A percentile compares a stretch with the other conserved stretches of the same genome.
phyloP scores from a whole-genome alignment of 2,888 invertebrate genomes.

The Mimachlamys varia region DNA sequence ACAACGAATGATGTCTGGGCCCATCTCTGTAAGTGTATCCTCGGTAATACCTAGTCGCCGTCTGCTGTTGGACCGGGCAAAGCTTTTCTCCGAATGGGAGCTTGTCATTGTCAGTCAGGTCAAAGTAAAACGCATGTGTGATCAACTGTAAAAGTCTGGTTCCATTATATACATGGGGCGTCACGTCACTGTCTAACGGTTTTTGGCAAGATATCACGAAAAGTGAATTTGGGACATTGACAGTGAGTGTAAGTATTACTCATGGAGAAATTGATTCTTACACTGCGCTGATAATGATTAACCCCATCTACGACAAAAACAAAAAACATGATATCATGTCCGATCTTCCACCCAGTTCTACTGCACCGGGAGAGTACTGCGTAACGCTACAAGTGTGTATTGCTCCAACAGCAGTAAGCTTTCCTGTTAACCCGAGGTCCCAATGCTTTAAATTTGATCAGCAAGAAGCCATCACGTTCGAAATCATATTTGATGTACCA shows the following conservation, averaged over 20 bases:
- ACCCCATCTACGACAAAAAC: not conserved
- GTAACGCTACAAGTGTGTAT: not conserved
- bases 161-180: not conserved
- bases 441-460: not conserved
- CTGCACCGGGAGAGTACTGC: not conserved
- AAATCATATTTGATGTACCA: not conserved
- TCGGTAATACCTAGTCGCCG: not conserved
- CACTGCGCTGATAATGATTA: not conserved
- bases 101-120: slow-evolving; percentile 28
- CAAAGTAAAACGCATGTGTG: not conserved
- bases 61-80: not conserved
- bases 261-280: not conserved
- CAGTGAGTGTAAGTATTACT: not conserved
- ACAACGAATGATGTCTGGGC: slow-evolving; percentile 6
- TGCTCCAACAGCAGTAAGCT: not conserved
- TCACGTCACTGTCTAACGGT: slow-evolving; percentile 4
- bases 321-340: not conserved
- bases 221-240: slow-evolving; percentile 11
- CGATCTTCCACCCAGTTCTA: not conserved
- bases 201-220: slow-evolving; percentile 20
- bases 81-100: not conserved
- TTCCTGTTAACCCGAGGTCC: not conserved
- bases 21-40: not conserved
- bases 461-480: not conserved
- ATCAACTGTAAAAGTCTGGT: not conserved